Percentiles rank a stretch among this genome's conserved stretches.
These are phyloP conservation scores for Brachionus paranguensis DNA, from an alignment of 1,140 invertebrate species.

Conservation along the genomic window DNA sequence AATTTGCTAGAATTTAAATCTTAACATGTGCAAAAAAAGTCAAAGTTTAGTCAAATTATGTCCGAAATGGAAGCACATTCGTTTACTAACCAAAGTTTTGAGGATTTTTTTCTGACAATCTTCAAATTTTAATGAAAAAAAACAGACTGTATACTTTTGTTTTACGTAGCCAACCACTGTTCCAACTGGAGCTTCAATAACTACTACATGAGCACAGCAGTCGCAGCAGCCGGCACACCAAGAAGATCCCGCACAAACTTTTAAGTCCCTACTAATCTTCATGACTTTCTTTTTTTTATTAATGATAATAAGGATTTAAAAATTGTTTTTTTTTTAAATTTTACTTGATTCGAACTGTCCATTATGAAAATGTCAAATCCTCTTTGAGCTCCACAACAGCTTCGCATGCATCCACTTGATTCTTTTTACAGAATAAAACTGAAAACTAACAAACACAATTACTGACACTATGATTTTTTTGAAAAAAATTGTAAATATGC, in stretches of 20 bases:
- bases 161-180: conserved; percentile 45
- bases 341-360: conserved; percentile 23
- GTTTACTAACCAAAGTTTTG: too few species aligned
- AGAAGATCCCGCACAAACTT: conserved; percentile 44
- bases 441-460: too few species aligned
- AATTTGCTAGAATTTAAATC: too few species aligned
- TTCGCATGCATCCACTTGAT: conserved; percentile 69
- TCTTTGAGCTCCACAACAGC: conserved; percentile 69
- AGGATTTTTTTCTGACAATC: too few species aligned
- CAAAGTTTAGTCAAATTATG: too few species aligned
- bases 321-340: background rate
- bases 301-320: background rate
- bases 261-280: conserved; percentile 46
- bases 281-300: conserved; percentile 47
- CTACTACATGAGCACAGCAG: conserved; percentile 44
- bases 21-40: too few species aligned
- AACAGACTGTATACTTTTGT: conserved; percentile 43
- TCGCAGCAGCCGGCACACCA: conserved; percentile 42
- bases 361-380: conserved; percentile 61
- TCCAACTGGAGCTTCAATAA: conserved; percentile 46
- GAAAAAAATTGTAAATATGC: too few species aligned
- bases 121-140: background rate
- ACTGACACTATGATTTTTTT: too few species aligned
- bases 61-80: too few species aligned
- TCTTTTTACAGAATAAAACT: conserved; percentile 54